These are phyloP conservation scores for Hucho hucho DNA, from an alignment of 2,113 vertebrate genomes.

Conservation along the genomic window DNA sequence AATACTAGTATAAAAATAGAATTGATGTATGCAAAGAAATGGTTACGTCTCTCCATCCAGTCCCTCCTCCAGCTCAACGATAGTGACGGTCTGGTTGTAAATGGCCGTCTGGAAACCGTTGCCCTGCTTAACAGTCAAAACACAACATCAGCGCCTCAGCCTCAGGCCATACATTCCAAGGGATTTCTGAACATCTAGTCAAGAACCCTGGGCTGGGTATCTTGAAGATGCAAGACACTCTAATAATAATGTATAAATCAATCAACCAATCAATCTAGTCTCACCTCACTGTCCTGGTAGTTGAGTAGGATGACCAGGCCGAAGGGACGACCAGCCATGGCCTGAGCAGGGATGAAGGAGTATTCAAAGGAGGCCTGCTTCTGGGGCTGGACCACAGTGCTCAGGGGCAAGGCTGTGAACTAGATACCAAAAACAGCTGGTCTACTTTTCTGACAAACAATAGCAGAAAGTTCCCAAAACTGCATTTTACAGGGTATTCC, in stretches of 20 bases:
- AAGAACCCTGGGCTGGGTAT: no score
- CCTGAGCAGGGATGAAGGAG: slow-evolving; percentile 77
- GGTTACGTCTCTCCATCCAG: slow-evolving; percentile 78
- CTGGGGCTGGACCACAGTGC: slow-evolving; percentile 64
- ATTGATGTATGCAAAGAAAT: background rate
- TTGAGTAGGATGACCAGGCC: slow-evolving; percentile 76
- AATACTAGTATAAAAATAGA: background rate
- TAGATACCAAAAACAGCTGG: slow-evolving; percentile 32
- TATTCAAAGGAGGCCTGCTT: slow-evolving; percentile 78
- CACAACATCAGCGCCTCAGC: background rate
- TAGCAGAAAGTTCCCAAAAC: no score
- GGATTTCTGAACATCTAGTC: background rate
- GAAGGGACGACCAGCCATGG: slow-evolving; percentile 76
- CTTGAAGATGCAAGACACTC: no score
- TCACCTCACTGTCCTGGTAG: slow-evolving; percentile 71
- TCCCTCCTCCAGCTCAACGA: slow-evolving; percentile 73
- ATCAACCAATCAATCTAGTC: background rate
- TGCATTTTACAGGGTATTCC: no score
- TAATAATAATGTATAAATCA: no score
- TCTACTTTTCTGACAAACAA: background rate
- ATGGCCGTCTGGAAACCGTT: slow-evolving; percentile 70
- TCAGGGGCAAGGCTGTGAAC: slow-evolving; percentile 77
- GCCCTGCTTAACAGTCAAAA: slow-evolving; percentile 50
- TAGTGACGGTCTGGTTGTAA: slow-evolving; percentile 79
- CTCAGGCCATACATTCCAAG: background rate